Evolutionary conservation across 2,888 invertebrate genomes (phyloP), one percentile per base, ranked within the genome.

Genomic region (Drosophila kokeensis): DNA sequence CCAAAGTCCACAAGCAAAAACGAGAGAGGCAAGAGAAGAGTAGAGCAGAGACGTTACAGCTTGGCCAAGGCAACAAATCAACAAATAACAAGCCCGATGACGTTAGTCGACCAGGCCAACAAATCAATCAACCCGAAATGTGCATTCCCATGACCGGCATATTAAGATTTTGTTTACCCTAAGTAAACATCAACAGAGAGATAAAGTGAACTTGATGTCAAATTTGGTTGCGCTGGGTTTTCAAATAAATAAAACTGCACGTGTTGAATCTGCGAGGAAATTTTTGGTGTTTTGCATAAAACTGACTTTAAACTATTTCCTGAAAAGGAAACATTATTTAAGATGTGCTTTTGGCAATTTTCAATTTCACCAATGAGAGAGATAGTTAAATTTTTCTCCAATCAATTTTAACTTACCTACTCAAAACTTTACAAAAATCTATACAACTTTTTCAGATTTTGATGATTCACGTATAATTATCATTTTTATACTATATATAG

Each of bases 121-220:
- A 87, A 87, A 86, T 86, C 86, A 87, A 86, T 86, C 86, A 82
- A 82, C 53, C 55, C 71, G 24, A 77, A 81, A 79, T 72, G 76
- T 65, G 62, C 61, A 57, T 54, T 63, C 69, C 32, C 83, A 75
- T 83, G 88, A 74, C 73, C 70, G 72, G 88, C 83, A 86, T 86
- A 77, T 87, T 54, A 81, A 82, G 63, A 54, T 49, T 29, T 42
- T 42, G 29, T 18, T 57, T 69, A 61, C 58, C 27, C 76, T 73
- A 54, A n/a, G 11, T 38, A 55, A 38, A 24, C 21, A 2, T 32
- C 11, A 36, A 24, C 2, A 10, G 21, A 57, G 38, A 45, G n/a
- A 10, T 13, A 0, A 21, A 24, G 2, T 10, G 32, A 32, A 18
- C 11, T 52, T 11, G 2, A 5, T 29, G 5, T 13, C 1, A 13